Conservation (phyloP, 1,140 invertebrate species). For the Drosophila neocordata region DNA sequence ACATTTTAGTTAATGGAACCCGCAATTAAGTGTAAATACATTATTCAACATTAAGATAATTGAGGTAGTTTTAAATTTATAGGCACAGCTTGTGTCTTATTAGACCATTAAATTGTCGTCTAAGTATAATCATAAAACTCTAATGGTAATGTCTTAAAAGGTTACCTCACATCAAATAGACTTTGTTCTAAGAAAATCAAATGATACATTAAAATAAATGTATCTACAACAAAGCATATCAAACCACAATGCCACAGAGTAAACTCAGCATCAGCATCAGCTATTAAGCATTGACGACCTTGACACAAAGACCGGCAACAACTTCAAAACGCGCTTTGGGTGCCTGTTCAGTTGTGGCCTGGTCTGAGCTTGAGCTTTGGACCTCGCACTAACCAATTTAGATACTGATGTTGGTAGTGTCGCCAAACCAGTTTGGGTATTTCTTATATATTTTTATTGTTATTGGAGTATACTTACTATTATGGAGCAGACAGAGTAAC, state of each 20-base stretch:
- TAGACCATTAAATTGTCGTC: background rate
- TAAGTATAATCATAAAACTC: background rate
- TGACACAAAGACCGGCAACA: constrained; percentile 79
- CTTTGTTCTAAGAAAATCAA: background rate
- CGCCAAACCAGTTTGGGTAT: constrained; percentile 7
- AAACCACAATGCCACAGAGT: constrained; percentile 6
- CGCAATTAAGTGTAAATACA: background rate
- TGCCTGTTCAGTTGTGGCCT: constrained; percentile 16
- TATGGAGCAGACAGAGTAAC: constrained; percentile 57
- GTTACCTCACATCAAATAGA: background rate
- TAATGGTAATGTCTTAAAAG: constrained; percentile 1
- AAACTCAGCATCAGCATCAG: constrained; percentile 28
- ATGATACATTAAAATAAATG: background rate
- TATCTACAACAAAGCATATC: constrained; percentile 4
- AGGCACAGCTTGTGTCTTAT: background rate
- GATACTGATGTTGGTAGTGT: background rate
- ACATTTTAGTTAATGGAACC: background rate
- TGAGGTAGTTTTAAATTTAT: background rate
- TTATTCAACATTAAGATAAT: background rate
- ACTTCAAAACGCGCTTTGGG: constrained; percentile 36
- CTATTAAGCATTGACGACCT: constrained; percentile 55
- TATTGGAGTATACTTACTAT: constrained; percentile 51
- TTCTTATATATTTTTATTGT: background rate
- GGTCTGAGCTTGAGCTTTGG: constrained; percentile 29
- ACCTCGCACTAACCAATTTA: constrained; percentile 17